Conservation (phyloP, 2,113 vertebrate genomes). For the Anarhynchus alexandrinus region DNA sequence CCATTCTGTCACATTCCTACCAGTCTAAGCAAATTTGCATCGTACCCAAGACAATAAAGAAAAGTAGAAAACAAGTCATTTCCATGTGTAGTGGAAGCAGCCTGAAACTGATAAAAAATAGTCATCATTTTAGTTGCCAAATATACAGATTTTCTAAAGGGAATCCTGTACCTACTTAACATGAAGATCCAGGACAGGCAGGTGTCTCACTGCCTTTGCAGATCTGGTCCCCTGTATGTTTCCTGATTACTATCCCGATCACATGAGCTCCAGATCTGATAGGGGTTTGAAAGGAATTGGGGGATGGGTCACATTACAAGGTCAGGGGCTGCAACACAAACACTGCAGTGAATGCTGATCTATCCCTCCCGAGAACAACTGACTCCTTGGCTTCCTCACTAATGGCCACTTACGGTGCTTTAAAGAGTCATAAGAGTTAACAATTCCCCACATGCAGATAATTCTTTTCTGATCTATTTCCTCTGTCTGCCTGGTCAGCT, state of each 20-base stretch:
- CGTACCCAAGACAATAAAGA: neutral
- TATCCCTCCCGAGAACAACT: neutral
- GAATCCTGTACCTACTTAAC: neutral
- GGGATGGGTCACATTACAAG: neutral
- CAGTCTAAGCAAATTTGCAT: neutral
- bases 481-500: neutral
- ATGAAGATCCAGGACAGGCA: neutral
- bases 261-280: neutral
- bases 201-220: neutral
- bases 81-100: neutral
- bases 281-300: neutral
- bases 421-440: conserved; percentile 16
- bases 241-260: neutral
- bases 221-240: neutral
- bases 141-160: neutral
- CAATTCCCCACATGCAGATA: neutral
- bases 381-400: conserved; percentile 46
- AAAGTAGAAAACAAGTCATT: neutral
- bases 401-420: conserved; percentile 20
- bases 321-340: neutral
- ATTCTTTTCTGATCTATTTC: conserved; percentile 14
- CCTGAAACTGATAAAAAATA: neutral
- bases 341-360: neutral
- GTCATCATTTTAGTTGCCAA: neutral
- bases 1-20: neutral